A percentile compares a stretch with the other conserved stretches of the same genome.
These are phyloP conservation scores for Butastur rufipennis DNA, from an alignment of 2,113 vertebrate genomes.

Conservation along the genomic window DNA sequence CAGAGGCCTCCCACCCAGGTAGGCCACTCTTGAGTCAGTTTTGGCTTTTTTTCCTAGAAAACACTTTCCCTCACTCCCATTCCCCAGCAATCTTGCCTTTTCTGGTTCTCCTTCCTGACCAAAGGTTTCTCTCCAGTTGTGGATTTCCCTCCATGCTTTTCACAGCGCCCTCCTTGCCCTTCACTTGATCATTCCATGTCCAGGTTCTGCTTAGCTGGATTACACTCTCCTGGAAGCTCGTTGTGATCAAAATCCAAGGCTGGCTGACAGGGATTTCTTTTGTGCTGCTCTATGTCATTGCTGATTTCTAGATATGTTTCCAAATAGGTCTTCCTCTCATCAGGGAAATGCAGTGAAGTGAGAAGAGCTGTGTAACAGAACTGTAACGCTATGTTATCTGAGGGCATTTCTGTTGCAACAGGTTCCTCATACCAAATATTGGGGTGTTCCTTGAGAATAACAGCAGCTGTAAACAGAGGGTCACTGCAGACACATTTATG, in stretches of 20 bases:
- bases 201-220: slow-evolving; percentile 20
- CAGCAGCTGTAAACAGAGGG: background rate
- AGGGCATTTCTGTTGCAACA: background rate
- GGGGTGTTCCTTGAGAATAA: background rate
- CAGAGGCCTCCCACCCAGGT: slow-evolving; percentile 66
- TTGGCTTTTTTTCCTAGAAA: slow-evolving; percentile 51
- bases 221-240: background rate
- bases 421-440: background rate
- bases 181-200: background rate
- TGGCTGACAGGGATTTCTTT: slow-evolving; percentile 17
- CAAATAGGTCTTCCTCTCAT: background rate
- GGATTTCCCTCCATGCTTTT: slow-evolving; percentile 17
- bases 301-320: background rate
- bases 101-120: slow-evolving; percentile 49
- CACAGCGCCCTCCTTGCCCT: slow-evolving; percentile 19
- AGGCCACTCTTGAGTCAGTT: slow-evolving; percentile 68
- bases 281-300: background rate
- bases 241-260: background rate
- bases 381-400: background rate
- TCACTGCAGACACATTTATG: background rate
- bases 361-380: background rate
- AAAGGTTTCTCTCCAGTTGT: slow-evolving; percentile 44
- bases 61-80: slow-evolving; percentile 19
- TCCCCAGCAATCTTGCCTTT: slow-evolving; percentile 46
- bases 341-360: background rate